Conservation (phyloP, 1,140 invertebrate genomes). For the honey bee (Apis mellifera) region DNA sequence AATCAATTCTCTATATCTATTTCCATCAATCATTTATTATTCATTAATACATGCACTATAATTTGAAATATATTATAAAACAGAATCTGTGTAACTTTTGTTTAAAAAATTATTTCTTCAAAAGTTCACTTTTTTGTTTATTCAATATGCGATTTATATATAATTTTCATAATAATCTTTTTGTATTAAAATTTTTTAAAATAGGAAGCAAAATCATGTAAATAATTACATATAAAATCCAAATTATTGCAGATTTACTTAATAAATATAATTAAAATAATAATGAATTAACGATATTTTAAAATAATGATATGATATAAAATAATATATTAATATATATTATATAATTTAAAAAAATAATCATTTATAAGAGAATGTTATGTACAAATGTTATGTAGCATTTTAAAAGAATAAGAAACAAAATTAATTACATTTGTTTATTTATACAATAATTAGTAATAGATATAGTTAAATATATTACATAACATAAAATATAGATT, state of each 20-base stretch:
- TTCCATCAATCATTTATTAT: constrained; percentile 28
- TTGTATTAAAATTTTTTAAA: neutral
- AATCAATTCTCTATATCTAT: constrained; percentile 45
- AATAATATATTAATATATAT: constrained; percentile 6
- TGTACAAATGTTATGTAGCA: constrained; percentile 5
- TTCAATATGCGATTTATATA: constrained; percentile 16
- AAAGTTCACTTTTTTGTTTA: constrained; percentile 26
- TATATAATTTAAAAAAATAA: neutral
- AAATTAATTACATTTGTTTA: constrained; percentile 14
- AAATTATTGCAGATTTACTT: constrained; percentile 10
- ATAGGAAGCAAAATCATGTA: constrained; percentile 12
- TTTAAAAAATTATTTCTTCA: neutral
- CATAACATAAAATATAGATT: neutral
- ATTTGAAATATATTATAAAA: constrained; percentile 13
- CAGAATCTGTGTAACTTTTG: constrained; percentile 1
- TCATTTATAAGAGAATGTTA: neutral
- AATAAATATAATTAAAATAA: constrained; percentile 3
- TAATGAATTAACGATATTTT: constrained; percentile 17
- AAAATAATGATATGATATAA: neutral
- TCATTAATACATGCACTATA: neutral
- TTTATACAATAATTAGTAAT: constrained; percentile 12
- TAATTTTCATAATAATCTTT: constrained; percentile 5
- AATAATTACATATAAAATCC: constrained; percentile 37
- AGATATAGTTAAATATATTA: constrained; percentile 5
- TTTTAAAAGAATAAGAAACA: neutral